Base-by-base conservation (phyloP, 1,140 invertebrate genomes). In the Dendroctonus ponderosae region DNA sequence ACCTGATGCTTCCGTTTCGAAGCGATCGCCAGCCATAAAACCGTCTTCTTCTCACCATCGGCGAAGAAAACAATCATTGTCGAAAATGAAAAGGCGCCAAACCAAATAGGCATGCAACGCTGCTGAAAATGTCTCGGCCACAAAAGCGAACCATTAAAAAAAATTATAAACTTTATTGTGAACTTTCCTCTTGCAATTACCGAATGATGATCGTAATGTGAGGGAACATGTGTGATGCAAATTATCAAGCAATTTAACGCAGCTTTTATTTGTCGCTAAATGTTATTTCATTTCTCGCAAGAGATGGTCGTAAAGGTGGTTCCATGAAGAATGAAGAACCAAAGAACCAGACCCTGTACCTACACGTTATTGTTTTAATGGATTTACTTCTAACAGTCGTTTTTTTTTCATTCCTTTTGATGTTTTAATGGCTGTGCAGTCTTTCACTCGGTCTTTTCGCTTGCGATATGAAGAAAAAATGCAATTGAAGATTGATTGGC, bases 121-220 rank as follows among this genome's bases (percentile, higher is more conserved):
- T 15, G 11, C n/a, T 39, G 52, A n/a, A 12, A 26, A 54, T 42
- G 26, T 26, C 26, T 26, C 26, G 26, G 26, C 26, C 26, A 26
- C 26, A 26, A 57, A 57, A 54, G n/a, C 52, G 37, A 42, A 57
- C 26, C 26, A 26, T 26, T 26, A 26, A 26, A 26, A 26, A 26
- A 26, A 26, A 59, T 58, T 59, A 48, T 59, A 59, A 59, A 59
- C 7, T 59, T 59, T 59, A 59, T 59, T 59, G 43, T 59, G 43
- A 59, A 59, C 46, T 46, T 59, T 46, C 43, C 49, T 59, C 44
- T 48, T 26, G 57, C 57, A 59, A 59, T 59, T 59, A 59, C 57
- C 43, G 7, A 38, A 38, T 48, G 46, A 46, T 49, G 43, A 59
- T 59, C 49, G 57, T 37, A 59, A 59, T 59, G 57, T 59, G 42